Evolutionary conservation across 2,797 vertebrate genomes (phyloP), one percentile per base, ranked within the genome.

Genomic region (Micrastur ruficollis): DNA sequence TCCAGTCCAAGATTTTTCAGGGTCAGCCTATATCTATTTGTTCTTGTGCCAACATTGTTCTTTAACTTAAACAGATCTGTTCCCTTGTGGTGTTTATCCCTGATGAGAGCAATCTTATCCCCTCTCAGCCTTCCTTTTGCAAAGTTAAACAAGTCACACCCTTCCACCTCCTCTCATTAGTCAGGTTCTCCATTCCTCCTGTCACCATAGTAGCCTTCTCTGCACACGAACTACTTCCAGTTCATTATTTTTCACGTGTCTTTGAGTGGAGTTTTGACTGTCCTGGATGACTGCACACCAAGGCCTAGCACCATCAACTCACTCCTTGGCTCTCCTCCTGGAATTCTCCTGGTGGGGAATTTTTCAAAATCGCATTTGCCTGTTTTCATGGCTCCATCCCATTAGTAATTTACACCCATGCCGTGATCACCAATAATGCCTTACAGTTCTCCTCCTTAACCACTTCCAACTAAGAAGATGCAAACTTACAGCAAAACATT

Each of bases 21-120:
- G 47, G 71, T 70, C 92, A 95, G 49, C 40, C n/a, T 82, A 80
- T 93, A 89, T 40, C 25, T 73, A 75, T 92, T 82, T 96, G 92
- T 90, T 93, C 95, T 73, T 52, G 22, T 56, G 83, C 95, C 95
- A 95, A 52, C 78, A 89, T 94, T 96, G 93, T 94, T 95, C 90
- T 92, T 92, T 89, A 62, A 79, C 16, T 95, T 90, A 95, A 96
- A 94, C 87, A 93, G 49, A 76, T 80, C n/a, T 87, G 78, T 92
- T 94, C 90, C 71, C 53, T 90, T 1, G 0, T 42, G 40, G 29
- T 90, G 85, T 94, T 96, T 95, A 90, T 95, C 85, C 46, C 73
- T 38, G 47, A 70, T 50, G 81, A 93, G 78, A 85, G 67, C n/a
- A 82, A 62, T 70, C 78, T 86, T 76, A 93, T 86, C 19, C 81